Percentiles rank a stretch among this genome's conserved stretches.
Conservation (phyloP, 2,888 invertebrate species). For the Oligia fasciuncula region DNA sequence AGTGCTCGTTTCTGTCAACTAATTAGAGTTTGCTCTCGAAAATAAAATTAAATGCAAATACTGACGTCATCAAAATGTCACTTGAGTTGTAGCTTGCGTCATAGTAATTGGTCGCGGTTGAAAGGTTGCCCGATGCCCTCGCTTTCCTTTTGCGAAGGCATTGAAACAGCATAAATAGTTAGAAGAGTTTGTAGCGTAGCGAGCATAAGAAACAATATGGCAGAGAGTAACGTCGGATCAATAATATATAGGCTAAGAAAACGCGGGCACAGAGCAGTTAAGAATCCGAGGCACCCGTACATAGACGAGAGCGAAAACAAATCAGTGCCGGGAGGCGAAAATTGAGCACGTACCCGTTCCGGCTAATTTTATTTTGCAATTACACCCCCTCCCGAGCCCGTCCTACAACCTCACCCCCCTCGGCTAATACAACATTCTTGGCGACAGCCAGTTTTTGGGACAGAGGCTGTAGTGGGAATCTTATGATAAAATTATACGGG, state of each 20-base stretch:
- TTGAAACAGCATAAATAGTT: constrained; percentile 50
- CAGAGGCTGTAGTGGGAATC: constrained; percentile 71
- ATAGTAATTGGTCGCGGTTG: constrained; percentile 57
- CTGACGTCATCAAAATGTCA: constrained; percentile 67
- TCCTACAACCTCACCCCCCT: constrained; percentile 68
- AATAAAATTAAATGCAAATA: constrained; percentile 73
- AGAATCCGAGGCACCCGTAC: constrained; percentile 74
- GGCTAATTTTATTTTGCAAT: constrained; percentile 91
- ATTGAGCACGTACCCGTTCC: constrained; percentile 90
- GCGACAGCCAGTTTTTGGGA: constrained; percentile 82
- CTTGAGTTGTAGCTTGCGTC: constrained; percentile 57
- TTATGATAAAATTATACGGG: constrained; percentile 61
- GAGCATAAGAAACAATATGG: constrained; percentile 81
- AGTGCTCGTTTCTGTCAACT: constrained; percentile 82
- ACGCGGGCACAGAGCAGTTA: constrained; percentile 77
- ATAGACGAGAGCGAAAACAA: constrained; percentile 88
- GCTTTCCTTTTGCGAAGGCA: constrained; percentile 18
- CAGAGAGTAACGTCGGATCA: constrained; percentile 81
- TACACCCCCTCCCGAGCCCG: constrained; percentile 81
- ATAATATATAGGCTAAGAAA: constrained; percentile 89
- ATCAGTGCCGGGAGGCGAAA: constrained; percentile 90
- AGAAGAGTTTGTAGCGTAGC: constrained; percentile 58
- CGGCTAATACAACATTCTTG: constrained; percentile 88
- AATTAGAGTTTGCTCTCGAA: constrained; percentile 77
- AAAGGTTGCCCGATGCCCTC: constrained; percentile 20